Percentiles rank a stretch among this genome's conserved stretches.
phyloP scores from a whole-genome alignment of 2,797 vertebrate genomes.

The Gymnothorax reevesii region DNA sequence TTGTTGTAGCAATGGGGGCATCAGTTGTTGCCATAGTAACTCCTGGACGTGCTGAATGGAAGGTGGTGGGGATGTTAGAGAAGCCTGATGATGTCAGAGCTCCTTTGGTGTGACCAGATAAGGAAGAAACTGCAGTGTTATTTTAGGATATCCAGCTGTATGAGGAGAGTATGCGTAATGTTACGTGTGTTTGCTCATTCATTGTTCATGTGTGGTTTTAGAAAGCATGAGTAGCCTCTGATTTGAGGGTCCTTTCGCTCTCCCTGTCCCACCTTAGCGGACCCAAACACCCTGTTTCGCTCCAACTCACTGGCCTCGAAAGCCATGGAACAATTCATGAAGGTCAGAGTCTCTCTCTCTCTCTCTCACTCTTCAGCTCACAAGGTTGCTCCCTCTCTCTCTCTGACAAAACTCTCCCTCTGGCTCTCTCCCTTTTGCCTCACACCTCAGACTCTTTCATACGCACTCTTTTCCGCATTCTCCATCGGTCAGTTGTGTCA shows the following conservation, averaged over 20 bases:
- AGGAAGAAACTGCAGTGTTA: not conserved
- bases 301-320: constrained; percentile 93
- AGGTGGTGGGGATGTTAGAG: not conserved
- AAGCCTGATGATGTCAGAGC: constrained; percentile 1
- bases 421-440: not conserved
- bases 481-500: no score
- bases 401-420: not conserved
- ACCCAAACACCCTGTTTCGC: constrained; percentile 90
- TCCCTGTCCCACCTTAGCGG: constrained; percentile 64
- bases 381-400: not conserved
- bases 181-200: not conserved
- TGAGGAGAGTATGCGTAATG: not conserved
- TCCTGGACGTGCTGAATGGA: not conserved
- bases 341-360: constrained; percentile 69
- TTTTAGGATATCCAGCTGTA: not conserved
- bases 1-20: constrained; percentile 23
- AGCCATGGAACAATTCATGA: constrained; percentile 93
- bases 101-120: not conserved
- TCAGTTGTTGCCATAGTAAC: constrained; percentile 20
- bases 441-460: not conserved
- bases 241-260: constrained; percentile 21
- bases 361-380: not conserved
- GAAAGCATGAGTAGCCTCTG: not conserved
- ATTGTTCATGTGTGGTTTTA: not conserved
- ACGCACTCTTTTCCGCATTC: not conserved